These are phyloP conservation scores for Heptranchias perlo DNA, from an alignment of 2,113 vertebrate species.

Conservation along the genomic window DNA sequence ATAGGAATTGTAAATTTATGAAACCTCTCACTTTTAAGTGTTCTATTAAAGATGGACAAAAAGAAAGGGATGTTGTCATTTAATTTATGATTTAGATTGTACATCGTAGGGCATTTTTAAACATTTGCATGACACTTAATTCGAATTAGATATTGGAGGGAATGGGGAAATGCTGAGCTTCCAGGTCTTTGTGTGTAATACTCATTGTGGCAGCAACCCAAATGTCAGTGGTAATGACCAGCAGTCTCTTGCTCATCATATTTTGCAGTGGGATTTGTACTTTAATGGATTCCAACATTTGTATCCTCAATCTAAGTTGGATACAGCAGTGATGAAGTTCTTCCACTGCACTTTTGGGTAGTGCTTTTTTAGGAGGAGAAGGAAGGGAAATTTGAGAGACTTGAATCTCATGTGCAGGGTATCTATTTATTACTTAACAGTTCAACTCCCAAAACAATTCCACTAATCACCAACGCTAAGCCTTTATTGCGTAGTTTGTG, in stretches of 20 bases:
- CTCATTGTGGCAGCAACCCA: neutral
- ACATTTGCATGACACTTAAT: neutral
- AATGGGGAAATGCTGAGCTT: neutral
- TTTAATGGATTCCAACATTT: neutral
- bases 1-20: neutral
- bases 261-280: neutral
- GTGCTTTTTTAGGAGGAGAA: neutral
- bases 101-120: neutral
- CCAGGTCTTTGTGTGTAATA: neutral
- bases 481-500: neutral
- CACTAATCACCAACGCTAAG: neutral
- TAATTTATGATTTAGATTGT: neutral
- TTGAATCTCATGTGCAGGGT: neutral
- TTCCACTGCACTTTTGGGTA: neutral
- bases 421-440: neutral
- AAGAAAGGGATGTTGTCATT: neutral
- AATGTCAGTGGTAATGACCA: neutral
- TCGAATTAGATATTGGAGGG: neutral
- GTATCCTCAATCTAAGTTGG: neutral
- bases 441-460: neutral
- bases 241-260: neutral
- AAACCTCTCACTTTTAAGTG: neutral
- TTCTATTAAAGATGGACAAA: neutral
- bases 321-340: neutral
- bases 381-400: neutral